Evolutionary conservation across 2,113 vertebrate genomes (phyloP).

Genomic region (Sialia sialis): DNA sequence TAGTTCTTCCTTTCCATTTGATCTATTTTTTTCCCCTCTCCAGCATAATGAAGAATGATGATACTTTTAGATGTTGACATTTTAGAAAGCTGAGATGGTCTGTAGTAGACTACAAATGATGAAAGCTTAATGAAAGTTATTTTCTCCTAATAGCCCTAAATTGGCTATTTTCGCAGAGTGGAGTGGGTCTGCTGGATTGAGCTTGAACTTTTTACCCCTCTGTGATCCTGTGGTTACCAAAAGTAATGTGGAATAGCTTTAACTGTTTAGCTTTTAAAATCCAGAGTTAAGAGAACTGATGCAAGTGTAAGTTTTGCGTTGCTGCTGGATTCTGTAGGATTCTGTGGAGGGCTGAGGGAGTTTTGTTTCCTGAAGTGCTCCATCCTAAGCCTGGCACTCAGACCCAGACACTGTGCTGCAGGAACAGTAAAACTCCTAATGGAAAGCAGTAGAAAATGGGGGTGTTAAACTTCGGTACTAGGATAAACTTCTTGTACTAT

Average conservation of each 20-base stretch:
- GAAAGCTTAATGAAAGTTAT: conserved; percentile 72
- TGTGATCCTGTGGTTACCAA: conserved; percentile 23
- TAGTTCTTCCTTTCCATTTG: conserved; percentile 44
- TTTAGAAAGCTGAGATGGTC: conserved; percentile 58
- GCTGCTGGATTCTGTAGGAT: not conserved
- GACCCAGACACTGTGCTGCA: not conserved
- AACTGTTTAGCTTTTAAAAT: conserved; percentile 10
- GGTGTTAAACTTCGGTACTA: not conserved
- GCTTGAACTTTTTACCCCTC: conserved; percentile 58
- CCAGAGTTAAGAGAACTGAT: not conserved
- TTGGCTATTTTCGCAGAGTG: conserved; percentile 6
- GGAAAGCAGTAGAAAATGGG: not conserved
- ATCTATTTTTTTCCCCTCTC: conserved; percentile 7
- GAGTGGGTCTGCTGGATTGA: conserved; percentile 30
- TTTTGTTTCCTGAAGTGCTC: not conserved
- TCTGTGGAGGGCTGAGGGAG: not conserved
- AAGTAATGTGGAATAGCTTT: conserved; percentile 1
- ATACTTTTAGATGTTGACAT: conserved; percentile 60
- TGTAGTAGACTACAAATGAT: conserved; percentile 57
- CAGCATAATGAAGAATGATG: conserved; percentile 56
- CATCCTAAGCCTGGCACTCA: not conserved
- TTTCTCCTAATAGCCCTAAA: conserved; percentile 65
- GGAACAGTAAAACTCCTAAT: not conserved
- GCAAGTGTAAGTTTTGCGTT: not conserved
- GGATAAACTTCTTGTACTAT: not conserved